Evolutionary conservation across 2,888 invertebrate genomes (phyloP), one percentile per base, ranked within the genome.

Genomic region (Quadroppia sp.): DNA sequence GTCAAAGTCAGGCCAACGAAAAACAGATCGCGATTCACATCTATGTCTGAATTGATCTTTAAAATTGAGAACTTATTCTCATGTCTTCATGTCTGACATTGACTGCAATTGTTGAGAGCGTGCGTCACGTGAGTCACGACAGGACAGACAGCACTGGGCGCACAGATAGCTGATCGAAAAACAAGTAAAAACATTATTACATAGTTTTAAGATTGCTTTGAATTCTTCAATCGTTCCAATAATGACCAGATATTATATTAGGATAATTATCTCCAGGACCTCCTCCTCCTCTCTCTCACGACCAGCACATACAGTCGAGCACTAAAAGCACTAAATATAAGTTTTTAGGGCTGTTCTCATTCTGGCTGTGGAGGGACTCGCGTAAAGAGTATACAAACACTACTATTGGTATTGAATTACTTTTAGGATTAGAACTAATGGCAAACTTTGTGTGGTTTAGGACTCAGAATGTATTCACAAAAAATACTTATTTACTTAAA

Each of bases 261-360:
- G 42, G 25, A 69, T 13, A 59, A 59, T 59, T 69, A 42, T 25
- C 3, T 13, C 30, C 4, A 15, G 23, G 56, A 56, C 40, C 17
- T 45, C 42, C 67, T 42, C 67, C 69, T 69, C 69, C 69, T 69
- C 69, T 45, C 69, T 69, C 45, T 69, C 69, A 69, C 69, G 69
- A 69, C 45, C 25, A 7, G 40, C 15, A 69, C 69, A 40, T 40
- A 69, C 69, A 69, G 40, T 40, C 45, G 69, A 69, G 20, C 15
- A 20, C 36, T 42, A 64, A 32, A 32, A 9, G 69, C 25, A 69
- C 69, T 42, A 45, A 69, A 69, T 23, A 42, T 69, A 69, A 45
- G 45, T 42, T 69, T 67, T 69, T 25, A 69, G 69, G 69, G 69
- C 20, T 40, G 40, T 40, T 42, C 69, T 69, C 69, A 69, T 69